Conservation (phyloP, 2,888 invertebrate species). For the Gibbula magus region DNA sequence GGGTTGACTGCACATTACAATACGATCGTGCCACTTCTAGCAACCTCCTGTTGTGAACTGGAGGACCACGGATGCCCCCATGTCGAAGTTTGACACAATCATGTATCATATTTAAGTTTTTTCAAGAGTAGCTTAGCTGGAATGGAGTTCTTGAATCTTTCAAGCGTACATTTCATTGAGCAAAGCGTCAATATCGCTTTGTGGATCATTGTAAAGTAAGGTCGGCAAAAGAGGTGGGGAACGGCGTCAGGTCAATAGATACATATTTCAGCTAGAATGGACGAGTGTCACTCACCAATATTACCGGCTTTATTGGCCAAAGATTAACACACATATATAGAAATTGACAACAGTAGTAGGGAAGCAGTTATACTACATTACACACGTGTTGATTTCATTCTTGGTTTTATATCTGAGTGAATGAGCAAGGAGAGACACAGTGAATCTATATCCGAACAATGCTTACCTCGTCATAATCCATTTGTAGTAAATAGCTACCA, state of each 20-base stretch:
- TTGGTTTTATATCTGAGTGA: too few relatives aligned
- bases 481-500: too few relatives aligned
- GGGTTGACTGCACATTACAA: background rate
- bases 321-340: constrained; percentile 16
- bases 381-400: constrained; percentile 15
- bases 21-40: background rate
- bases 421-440: too few relatives aligned
- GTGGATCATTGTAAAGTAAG: background rate
- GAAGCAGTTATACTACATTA: background rate
- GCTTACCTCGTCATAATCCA: too few relatives aligned
- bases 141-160: background rate
- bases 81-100: background rate
- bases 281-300: background rate
- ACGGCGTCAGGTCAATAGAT: background rate
- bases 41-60: background rate
- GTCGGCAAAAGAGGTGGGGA: background rate
- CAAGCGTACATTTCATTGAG: constrained; percentile 14
- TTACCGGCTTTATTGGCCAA: background rate
- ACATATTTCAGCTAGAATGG: constrained; percentile 5
- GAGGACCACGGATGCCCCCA: background rate
- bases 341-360: background rate
- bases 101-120: background rate
- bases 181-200: constrained; percentile 9
- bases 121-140: background rate
- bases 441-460: too few relatives aligned